Base-by-base conservation (phyloP, 2,113 vertebrate species). In the Salvelinus alpinus region DNA sequence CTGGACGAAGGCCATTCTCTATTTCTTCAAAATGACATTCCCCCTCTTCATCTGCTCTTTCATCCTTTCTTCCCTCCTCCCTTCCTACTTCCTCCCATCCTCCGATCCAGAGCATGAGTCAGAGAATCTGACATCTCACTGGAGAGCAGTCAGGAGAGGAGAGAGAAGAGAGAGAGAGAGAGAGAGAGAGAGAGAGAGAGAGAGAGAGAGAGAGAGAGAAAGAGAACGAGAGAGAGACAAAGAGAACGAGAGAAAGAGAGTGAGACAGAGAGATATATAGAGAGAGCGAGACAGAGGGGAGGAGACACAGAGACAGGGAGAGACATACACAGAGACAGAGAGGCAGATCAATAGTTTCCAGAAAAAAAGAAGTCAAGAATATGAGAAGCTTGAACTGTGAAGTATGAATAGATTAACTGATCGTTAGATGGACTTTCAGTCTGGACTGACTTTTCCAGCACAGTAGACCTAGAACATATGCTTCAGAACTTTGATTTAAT, bases 1-100 rank as follows among this genome's bases (percentile, higher is more conserved):
- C 79, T 76, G 78, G 86, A 89, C 90, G 90, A 91, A 92, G 91
- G 91, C 90, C 89, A 90, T 83, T 82, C 78, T 82, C 83, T 87
- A 79, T 89, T 89, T 90, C 89, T 88, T 79, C 82, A 89, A 84
- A 90, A 91, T 86, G 86, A 88, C 87, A 88, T 88, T 82, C 76
- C 85, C 85, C 82, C 90, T 76, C 54, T 51, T 34, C 54, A 70
- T 70, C 38, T 48, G 27, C 74, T 86, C 81, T 84, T 87, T 88
- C 44, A 47, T 70, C 87, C 90, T 83, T 88, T 88, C 87, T 84
- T 73, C 54, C 74, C 80, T 84, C 87, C 82, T 79, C 85, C 86
- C 88, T 86, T 86, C 84, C 81, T 84, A 87, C 82, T 78, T 86
- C 86, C 88, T 86, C 87, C 84, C 66, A 25, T 68, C 74, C 64